Evolutionary conservation across 2,113 vertebrate species (phyloP).

Genomic region (Aviceda subcristata): DNA sequence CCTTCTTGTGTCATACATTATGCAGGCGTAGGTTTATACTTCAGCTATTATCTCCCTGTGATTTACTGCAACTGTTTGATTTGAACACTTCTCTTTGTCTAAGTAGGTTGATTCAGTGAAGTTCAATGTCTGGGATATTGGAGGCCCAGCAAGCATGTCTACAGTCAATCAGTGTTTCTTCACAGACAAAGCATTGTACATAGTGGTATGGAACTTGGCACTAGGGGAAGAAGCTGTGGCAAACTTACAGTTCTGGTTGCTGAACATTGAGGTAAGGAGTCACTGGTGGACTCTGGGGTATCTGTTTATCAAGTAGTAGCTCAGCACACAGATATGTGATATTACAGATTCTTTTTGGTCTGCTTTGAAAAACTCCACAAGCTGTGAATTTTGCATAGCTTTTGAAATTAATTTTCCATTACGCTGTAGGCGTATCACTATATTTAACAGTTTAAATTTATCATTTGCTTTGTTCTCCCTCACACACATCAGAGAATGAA

Average conservation of each 20-base stretch:
- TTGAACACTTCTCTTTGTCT: slow-evolving; percentile 65
- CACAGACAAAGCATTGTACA: slow-evolving; percentile 94
- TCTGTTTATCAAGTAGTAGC: background rate
- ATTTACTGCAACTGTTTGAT: slow-evolving; percentile 23
- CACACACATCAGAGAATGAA: background rate
- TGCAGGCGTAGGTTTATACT: background rate
- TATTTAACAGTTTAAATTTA: slow-evolving; percentile 58
- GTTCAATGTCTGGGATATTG: slow-evolving; percentile 96
- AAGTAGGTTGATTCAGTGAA: slow-evolving; percentile 87
- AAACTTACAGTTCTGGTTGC: slow-evolving; percentile 93
- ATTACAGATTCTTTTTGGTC: background rate
- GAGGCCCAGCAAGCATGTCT: slow-evolving; percentile 90
- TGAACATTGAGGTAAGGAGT: slow-evolving; percentile 92
- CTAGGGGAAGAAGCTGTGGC: slow-evolving; percentile 95
- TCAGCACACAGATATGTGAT: background rate
- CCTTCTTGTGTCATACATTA: background rate
- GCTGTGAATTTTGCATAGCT: slow-evolving; percentile 43
- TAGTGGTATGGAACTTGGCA: slow-evolving; percentile 97
- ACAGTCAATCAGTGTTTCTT: slow-evolving; percentile 99
- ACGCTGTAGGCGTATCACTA: background rate
- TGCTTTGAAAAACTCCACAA: background rate
- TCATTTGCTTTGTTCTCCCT: slow-evolving; percentile 46
- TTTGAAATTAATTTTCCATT: slow-evolving; percentile 31
- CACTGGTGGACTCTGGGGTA: background rate
- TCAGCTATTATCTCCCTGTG: slow-evolving; percentile 3